phyloP scores from a whole-genome alignment of 2,888 invertebrate species.

The Cephalotes varians region DNA sequence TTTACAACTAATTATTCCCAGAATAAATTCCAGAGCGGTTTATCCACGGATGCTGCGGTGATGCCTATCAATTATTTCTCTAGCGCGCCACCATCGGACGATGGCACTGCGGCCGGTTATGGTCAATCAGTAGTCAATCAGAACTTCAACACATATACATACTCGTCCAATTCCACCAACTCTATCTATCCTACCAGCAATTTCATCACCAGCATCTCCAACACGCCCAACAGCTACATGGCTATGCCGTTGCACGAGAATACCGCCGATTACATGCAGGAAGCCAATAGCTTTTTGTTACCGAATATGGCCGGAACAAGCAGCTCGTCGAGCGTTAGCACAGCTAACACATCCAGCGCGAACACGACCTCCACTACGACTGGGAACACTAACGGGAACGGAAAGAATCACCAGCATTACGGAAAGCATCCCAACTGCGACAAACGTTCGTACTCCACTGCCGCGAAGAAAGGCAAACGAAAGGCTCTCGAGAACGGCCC shows the following conservation, averaged over 20 bases:
- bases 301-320: slow-evolving; percentile 78
- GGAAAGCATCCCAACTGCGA: slow-evolving; percentile 83
- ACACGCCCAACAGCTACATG: slow-evolving; percentile 83
- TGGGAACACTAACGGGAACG: slow-evolving; percentile 67
- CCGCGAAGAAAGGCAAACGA: slow-evolving; percentile 82
- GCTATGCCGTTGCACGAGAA: slow-evolving; percentile 83
- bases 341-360: slow-evolving; percentile 68
- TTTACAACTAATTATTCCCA: slow-evolving; percentile 82
- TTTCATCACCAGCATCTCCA: slow-evolving; percentile 84
- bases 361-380: slow-evolving; percentile 61
- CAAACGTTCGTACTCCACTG: slow-evolving; percentile 79
- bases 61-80: slow-evolving; percentile 84
- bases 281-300: slow-evolving; percentile 81
- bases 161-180: slow-evolving; percentile 80
- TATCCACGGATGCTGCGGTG: slow-evolving; percentile 77
- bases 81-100: slow-evolving; percentile 78
- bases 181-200: slow-evolving; percentile 84
- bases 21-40: slow-evolving; percentile 81
- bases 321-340: slow-evolving; percentile 62
- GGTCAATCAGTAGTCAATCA: slow-evolving; percentile 83
- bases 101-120: slow-evolving; percentile 77
- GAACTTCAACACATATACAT: slow-evolving; percentile 83
- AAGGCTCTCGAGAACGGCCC: slow-evolving; percentile 75
- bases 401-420: slow-evolving; percentile 78
- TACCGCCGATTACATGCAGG: slow-evolving; percentile 79